Evolutionary conservation across 2,113 vertebrate genomes (phyloP).

Genomic region (Brienomyrus longianalis): DNA sequence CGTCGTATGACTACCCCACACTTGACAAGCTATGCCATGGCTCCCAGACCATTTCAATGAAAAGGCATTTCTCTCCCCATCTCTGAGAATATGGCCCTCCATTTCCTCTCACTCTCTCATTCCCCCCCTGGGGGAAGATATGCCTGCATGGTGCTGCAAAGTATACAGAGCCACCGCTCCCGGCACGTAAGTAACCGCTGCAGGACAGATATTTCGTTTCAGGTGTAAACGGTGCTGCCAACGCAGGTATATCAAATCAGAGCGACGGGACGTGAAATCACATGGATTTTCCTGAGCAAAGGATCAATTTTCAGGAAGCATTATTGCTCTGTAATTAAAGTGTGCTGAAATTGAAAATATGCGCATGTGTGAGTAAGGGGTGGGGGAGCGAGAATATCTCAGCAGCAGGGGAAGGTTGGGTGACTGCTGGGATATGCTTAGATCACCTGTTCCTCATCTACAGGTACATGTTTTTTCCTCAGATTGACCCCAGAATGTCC

Average conservation of each 20-base stretch:
- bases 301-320: conserved; percentile 37
- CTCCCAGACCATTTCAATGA: conserved; percentile 20
- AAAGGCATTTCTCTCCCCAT: neutral
- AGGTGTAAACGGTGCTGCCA: neutral
- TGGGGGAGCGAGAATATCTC: neutral
- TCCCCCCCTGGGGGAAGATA: conserved; percentile 16
- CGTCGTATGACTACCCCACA: conserved; percentile 12
- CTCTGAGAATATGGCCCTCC: conserved; percentile 6
- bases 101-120: neutral
- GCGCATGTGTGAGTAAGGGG: neutral
- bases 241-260: conserved; percentile 30
- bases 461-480: neutral
- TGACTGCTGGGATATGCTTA: neutral
- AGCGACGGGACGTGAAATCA: conserved; percentile 27
- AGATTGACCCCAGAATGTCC: neutral
- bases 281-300: conserved; percentile 30
- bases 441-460: neutral
- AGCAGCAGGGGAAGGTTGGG: neutral
- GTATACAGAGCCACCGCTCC: neutral
- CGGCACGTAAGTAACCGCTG: neutral
- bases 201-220: neutral
- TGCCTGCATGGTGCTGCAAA: neutral
- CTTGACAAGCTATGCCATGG: conserved; percentile 31
- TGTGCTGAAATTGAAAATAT: conserved; percentile 21
- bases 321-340: conserved; percentile 32